Conservation (phyloP, 2,888 invertebrate genomes). For the Hyppa rectilinea region DNA sequence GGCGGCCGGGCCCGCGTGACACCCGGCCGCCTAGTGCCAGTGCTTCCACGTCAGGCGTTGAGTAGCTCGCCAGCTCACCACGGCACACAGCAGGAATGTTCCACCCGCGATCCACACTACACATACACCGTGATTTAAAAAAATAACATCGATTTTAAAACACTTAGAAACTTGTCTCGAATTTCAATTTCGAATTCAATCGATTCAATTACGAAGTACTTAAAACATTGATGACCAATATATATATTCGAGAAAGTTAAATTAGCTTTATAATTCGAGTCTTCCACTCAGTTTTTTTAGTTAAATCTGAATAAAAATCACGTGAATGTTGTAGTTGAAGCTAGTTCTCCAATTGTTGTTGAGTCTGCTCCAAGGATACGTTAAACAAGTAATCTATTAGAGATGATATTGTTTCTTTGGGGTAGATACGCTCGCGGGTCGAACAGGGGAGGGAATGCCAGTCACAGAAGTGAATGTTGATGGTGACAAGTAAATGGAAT, state of each 20-base stretch:
- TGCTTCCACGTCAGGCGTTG: conserved; percentile 89
- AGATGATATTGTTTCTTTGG: conserved; percentile 57
- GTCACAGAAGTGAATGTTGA: conserved; percentile 81
- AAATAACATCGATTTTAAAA: conserved; percentile 14
- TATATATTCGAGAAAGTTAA: conserved; percentile 50
- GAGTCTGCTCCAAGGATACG: conserved; percentile 56
- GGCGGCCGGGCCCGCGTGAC: conserved; percentile 80
- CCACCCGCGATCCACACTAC: conserved; percentile 44
- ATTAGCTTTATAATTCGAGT: conserved; percentile 51
- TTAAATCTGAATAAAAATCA: conserved; percentile 52
- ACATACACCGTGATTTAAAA: conserved; percentile 51
- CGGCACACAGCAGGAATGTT: conserved; percentile 21
- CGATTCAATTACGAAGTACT: conserved; percentile 27
- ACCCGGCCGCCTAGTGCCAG: conserved; percentile 89
- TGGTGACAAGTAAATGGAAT: conserved; percentile 67
- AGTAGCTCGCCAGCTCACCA: conserved; percentile 37
- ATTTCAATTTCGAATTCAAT: conserved; percentile 2
- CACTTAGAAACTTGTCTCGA: conserved; percentile 35
- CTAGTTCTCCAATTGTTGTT: conserved; percentile 28
- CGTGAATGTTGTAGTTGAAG: conserved; percentile 50
- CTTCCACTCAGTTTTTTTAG: conserved; percentile 58
- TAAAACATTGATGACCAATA: conserved; percentile 41
- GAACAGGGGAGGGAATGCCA: conserved; percentile 65
- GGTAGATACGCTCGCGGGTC: conserved; percentile 66
- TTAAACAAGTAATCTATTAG: conserved; percentile 48